phyloP scores from a whole-genome alignment of 2,113 vertebrate species.

The Meleagris gallopavo region DNA sequence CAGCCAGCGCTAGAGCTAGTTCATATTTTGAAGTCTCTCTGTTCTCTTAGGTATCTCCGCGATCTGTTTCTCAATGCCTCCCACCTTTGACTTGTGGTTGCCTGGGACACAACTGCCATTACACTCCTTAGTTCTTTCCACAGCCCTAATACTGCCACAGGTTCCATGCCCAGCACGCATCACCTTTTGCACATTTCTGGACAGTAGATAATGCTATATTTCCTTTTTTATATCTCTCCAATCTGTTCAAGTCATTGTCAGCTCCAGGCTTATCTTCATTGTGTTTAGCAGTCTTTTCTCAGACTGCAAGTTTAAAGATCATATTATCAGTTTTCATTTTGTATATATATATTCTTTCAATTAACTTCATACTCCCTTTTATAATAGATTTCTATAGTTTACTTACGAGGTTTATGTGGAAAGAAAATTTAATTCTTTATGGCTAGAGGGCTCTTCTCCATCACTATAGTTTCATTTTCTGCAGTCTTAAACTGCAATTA shows the following conservation, averaged over 20 bases:
- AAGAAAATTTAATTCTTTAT: neutral
- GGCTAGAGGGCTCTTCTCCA: neutral
- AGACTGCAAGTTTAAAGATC: neutral
- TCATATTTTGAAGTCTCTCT: neutral
- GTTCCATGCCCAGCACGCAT: neutral
- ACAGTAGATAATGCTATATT: neutral
- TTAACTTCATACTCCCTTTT: neutral
- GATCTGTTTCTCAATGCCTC: neutral
- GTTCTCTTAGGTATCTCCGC: neutral
- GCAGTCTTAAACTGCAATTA: neutral
- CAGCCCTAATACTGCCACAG: neutral
- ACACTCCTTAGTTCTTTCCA: neutral
- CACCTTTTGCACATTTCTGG: neutral
- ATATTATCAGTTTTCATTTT: neutral
- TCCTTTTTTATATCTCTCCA: neutral
- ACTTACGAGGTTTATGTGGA: neutral
- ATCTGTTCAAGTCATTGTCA: neutral
- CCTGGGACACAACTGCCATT: neutral
- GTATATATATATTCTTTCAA: neutral
- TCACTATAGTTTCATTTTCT: neutral
- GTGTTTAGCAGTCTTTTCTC: neutral
- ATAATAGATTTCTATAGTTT: neutral
- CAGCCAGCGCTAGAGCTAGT: neutral
- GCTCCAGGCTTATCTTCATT: neutral
- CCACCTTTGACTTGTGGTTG: fast-evolving